Evolutionary conservation across 2,113 vertebrate species (phyloP), one percentile per base, ranked within the genome.

Genomic region (Cavia porcellus): DNA sequence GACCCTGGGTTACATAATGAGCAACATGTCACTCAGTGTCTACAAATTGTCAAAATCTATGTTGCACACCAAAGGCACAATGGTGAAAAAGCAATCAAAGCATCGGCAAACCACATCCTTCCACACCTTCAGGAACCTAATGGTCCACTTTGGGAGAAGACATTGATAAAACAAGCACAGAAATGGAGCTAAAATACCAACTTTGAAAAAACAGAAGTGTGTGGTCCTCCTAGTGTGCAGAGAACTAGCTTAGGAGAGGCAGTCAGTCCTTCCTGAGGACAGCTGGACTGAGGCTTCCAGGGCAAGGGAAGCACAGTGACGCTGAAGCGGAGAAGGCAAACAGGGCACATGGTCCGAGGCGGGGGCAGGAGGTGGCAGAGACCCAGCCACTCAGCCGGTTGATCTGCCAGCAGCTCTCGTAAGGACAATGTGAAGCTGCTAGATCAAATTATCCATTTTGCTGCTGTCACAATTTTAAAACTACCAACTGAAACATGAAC

Each of bases 381-480:
- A 38, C 5, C 24, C 0, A 7, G 50, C 17, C 52, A 28, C 9
- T 20, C 1, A 9, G 75, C 15, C 12, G 55, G 6, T 1, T 62
- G 70, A 19, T 61, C 35, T 89, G 83, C 28, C 12, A 3, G 45
- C 35, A 38, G 50, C 64, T 50, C 68, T 8, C 50, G 35, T 55
- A 14, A 83, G 35, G 35, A 25, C 25, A 72, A 35, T 20, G 47
- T 35, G 61, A 87, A 74, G n/a, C n/a, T 68, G 86, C 2, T 74
- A 9, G 24, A 95, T 86, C 24, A 88, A 14, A 52, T 68, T 52
- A 77, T 17, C 68, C 14, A 86, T 30, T 90, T 72, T 84, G 42
- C 35, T 95, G 59, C 57, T 92, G 24, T 93, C 89, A 80, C 20
- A 30, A 85, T 82, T 90, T 91, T 52, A 85, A 81, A 92, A 86